Conservation (phyloP, 2,113 vertebrate species). For the Oreocharis arfaki region DNA sequence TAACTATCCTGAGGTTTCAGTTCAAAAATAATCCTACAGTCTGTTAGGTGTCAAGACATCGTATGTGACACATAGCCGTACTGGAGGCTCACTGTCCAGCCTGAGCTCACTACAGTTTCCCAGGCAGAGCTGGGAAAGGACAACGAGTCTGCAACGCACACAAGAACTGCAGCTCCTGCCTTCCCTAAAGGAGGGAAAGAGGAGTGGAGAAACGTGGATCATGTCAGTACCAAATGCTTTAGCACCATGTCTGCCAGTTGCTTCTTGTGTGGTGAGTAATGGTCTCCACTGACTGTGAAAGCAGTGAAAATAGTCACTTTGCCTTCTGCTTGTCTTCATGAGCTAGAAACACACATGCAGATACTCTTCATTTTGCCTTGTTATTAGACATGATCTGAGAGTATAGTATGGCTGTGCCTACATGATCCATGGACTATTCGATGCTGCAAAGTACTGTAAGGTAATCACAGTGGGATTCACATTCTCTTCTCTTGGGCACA, state of each 20-base stretch:
- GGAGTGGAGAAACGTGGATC: fast-evolving
- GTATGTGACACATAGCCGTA: background rate
- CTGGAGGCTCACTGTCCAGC: background rate
- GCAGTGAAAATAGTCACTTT: background rate
- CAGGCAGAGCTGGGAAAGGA: background rate
- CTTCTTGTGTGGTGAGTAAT: background rate
- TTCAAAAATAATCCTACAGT: background rate
- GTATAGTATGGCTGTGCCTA: background rate
- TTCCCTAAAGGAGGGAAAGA: background rate
- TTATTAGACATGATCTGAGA: background rate
- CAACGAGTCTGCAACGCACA: background rate
- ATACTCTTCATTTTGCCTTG: background rate
- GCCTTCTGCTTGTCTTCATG: background rate
- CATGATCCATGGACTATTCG: background rate
- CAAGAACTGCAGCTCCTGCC: background rate
- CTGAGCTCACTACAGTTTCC: background rate
- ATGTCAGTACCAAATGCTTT: background rate
- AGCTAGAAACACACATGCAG: background rate
- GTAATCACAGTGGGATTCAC: background rate
- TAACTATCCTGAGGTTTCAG: background rate
- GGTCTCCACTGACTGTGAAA: background rate
- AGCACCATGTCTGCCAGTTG: background rate
- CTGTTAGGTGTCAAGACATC: background rate
- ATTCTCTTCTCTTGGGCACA: background rate
- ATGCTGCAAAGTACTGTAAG: background rate